Evolutionary conservation across 2,888 invertebrate genomes (phyloP).

Genomic region (Criorhina ranunculi): DNA sequence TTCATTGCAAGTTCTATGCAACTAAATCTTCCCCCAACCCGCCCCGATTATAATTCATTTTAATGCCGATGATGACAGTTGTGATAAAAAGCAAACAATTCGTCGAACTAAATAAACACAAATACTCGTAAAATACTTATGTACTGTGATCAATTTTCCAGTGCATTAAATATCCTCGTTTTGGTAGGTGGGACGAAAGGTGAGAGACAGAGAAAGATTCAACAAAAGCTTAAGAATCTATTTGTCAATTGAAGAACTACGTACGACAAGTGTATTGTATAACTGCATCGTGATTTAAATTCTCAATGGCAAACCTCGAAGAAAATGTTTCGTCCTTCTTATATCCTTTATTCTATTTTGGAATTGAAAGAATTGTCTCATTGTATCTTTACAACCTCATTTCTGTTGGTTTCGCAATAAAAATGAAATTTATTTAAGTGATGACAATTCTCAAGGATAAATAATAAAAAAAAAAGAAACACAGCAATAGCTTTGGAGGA

Average conservation of each 20-base stretch:
- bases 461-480: too few species aligned
- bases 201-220: slow-evolving; percentile 6
- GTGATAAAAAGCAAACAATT: slow-evolving; percentile 22
- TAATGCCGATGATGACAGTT: not conserved
- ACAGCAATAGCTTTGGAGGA: not conserved
- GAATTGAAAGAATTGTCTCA: slow-evolving; percentile 5
- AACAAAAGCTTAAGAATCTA: slow-evolving; percentile 8
- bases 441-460: slow-evolving; percentile 21
- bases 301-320: not conserved
- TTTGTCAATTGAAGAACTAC: slow-evolving; percentile 38
- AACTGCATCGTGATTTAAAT: slow-evolving; percentile 38
- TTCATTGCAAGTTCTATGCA: too few species aligned
- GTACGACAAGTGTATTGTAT: not conserved
- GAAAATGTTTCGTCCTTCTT: not conserved
- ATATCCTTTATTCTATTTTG: not conserved
- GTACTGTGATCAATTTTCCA: slow-evolving; percentile 36
- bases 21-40: too few species aligned
- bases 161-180: slow-evolving; percentile 8
- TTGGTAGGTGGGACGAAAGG: not conserved
- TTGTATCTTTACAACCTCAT: slow-evolving; percentile 40
- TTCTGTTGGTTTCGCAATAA: slow-evolving; percentile 49
- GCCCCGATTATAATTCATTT: too few species aligned
- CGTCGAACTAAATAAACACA: slow-evolving; percentile 3
- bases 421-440: slow-evolving; percentile 52
- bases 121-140: too few species aligned